Percentiles rank a stretch among this genome's conserved stretches.
phyloP scores from a whole-genome alignment of 2,113 vertebrate species.

The Sminthopsis crassicaudata region DNA sequence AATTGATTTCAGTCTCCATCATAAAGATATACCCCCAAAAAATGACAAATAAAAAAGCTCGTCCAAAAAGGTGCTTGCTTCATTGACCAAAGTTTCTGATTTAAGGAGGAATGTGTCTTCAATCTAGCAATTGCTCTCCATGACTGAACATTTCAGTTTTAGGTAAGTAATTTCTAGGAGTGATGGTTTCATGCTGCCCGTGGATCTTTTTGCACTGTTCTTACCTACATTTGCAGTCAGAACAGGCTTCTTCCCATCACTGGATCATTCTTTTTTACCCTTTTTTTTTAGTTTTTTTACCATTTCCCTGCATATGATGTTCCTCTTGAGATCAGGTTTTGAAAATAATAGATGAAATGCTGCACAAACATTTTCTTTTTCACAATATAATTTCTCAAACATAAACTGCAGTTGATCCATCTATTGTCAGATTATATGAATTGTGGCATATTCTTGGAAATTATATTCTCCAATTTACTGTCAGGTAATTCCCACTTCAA shows the following conservation, averaged over 20 bases:
- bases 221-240: not conserved
- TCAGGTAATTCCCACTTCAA: not conserved
- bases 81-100: not conserved
- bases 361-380: not conserved
- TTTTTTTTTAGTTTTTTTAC: not conserved
- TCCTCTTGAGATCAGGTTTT: not conserved
- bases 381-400: not conserved
- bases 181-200: not conserved
- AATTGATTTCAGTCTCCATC: not conserved
- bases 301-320: not conserved
- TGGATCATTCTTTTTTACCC: not conserved
- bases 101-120: not conserved
- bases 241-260: not conserved
- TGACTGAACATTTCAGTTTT: conserved; percentile 1
- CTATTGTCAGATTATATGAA: not conserved
- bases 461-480: not conserved
- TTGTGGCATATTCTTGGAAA: not conserved
- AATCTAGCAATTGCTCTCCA: conserved; percentile 28
- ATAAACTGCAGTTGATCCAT: not conserved
- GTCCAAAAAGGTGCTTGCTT: not conserved
- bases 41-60: not conserved
- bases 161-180: not conserved
- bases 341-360: not conserved
- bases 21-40: not conserved
- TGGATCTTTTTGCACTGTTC: not conserved